Base-by-base conservation (phyloP, 2,797 vertebrate genomes). In the Saguinus oedipus region DNA sequence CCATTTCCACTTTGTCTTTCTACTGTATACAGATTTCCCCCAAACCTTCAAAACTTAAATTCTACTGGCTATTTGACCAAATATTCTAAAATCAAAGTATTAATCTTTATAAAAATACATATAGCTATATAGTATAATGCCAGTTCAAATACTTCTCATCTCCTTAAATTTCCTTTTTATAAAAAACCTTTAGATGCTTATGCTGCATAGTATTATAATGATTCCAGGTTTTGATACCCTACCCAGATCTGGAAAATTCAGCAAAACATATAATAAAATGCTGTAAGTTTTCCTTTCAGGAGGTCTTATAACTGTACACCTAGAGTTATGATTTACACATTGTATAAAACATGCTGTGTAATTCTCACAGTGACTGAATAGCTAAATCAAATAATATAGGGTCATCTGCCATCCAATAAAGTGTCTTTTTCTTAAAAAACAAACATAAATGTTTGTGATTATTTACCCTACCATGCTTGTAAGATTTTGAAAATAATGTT, bases 371-470 rank as follows among this genome's bases (percentile, higher is more conserved):
- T 36, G 27, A 30, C 64, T 24, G 6, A 88, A 76, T 55, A 27
- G 70, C 64, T 30, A 78, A 88, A 72, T 22, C 53, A 84, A 76
- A 87, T 61, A 44, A 70, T 20, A n/a, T 81, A 92, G 14, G 13
- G n/a, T 88, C 46, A 50, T 42, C 14, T 93, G 14, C 4, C 48
- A 46, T 72, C n/a, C 24, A 20, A 61, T 46, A 75, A 86, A 22
- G 50, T 27, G 74, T 76, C 46, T 88, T 70, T 78, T 84, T 89
- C 48, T 93, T 92, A 30, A 55, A 70, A 81, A 55, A 95, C 91
- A 96, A 93, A 89, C 17, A 82, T 72, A 30, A 48, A 84, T n/a
- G 17, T 91, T 53, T 89, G 44, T 39, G 72, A 84, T 92, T 78
- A 88, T 84, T 75, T 75, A 88, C 19, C 33, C 17, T 76, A 50